phyloP scores from a whole-genome alignment of 2,888 invertebrate species.

The Malthinus seriepunctatus region DNA sequence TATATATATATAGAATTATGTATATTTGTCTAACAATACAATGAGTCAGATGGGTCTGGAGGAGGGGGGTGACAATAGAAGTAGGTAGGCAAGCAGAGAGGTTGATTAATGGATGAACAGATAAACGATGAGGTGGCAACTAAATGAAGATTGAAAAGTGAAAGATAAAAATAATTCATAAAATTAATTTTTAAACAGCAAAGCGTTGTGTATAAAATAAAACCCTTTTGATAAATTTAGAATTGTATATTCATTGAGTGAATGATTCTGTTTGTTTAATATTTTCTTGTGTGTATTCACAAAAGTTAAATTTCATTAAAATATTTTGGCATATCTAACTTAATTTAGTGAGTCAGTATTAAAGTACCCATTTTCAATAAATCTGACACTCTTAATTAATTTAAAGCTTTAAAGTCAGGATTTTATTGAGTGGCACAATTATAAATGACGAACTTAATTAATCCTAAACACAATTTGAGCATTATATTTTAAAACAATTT shows the following conservation, averaged over 20 bases:
- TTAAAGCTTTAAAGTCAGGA: conserved; percentile 4
- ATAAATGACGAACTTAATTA: conserved; percentile 5
- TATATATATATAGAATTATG: too few relatives aligned
- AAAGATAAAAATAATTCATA: too few relatives aligned
- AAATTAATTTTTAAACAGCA: too few relatives aligned
- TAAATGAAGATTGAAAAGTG: too few relatives aligned
- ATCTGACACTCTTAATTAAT: conserved; percentile 7
- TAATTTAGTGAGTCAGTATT: conserved; percentile 4
- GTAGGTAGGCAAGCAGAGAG: too few relatives aligned
- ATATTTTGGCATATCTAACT: conserved; percentile 8
- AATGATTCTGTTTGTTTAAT: conserved; percentile 1
- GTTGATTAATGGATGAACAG: too few relatives aligned
- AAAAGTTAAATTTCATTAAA: conserved; percentile 7
- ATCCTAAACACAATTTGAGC: background rate
- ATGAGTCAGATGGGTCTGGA: too few relatives aligned
- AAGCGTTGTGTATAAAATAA: too few relatives aligned
- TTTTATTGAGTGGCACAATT: conserved; percentile 4
- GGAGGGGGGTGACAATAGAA: too few relatives aligned
- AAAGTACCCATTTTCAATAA: conserved; percentile 3
- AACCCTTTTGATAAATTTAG: conserved; percentile 9
- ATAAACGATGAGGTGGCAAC: too few relatives aligned
- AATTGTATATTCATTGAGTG: background rate
- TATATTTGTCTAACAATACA: too few relatives aligned
- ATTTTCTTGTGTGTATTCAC: background rate
- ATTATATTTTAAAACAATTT: conserved; percentile 1